These are phyloP conservation scores for Siphlonurus alternatus DNA, from an alignment of 2,888 invertebrate species.

Conservation along the genomic window DNA sequence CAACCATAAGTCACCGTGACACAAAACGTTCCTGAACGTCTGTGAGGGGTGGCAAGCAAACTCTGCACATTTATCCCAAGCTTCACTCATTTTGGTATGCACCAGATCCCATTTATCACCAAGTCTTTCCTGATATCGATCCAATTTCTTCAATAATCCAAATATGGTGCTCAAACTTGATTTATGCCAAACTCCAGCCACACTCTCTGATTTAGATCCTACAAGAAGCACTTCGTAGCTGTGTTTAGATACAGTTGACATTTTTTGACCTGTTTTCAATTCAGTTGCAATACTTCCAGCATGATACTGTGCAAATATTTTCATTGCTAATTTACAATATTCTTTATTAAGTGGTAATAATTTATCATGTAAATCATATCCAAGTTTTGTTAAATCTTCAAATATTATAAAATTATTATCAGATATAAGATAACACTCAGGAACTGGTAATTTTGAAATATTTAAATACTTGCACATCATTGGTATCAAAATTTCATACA, in stretches of 20 bases:
- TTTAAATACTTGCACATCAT: background rate
- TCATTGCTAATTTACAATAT: background rate
- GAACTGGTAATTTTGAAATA: background rate
- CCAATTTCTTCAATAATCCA: background rate
- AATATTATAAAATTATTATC: background rate
- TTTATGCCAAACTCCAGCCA: background rate
- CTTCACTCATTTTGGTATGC: background rate
- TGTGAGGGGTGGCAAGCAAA: background rate
- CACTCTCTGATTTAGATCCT: background rate
- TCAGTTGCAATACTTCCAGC: background rate
- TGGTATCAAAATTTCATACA: background rate
- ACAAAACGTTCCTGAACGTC: background rate
- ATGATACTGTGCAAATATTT: background rate
- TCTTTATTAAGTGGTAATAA: background rate
- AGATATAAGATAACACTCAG: background rate
- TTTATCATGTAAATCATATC: background rate
- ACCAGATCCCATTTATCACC: background rate
- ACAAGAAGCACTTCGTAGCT: background rate
- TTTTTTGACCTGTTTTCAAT: background rate
- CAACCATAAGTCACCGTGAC: background rate
- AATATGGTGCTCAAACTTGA: background rate
- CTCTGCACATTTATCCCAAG: background rate
- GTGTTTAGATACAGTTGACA: background rate
- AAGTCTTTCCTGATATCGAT: background rate
- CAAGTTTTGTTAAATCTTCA: background rate